Conservation (phyloP, 2,888 invertebrate genomes). For the Acrocyrtus sp. region DNA sequence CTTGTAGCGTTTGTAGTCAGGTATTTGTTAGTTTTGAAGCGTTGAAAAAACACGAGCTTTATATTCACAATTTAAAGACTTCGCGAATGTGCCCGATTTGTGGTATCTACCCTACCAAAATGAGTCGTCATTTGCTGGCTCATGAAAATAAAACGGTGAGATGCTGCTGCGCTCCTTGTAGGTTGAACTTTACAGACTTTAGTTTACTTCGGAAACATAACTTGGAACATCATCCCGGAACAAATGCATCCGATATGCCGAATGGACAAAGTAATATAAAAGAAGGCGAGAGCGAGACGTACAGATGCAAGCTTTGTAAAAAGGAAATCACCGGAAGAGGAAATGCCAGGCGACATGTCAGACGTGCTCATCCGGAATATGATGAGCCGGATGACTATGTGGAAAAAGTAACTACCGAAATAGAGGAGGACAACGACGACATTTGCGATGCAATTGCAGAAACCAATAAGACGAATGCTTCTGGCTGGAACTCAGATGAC, state of each 20-base stretch:
- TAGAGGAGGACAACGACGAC: neutral
- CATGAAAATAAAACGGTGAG: slow-evolving; percentile 43
- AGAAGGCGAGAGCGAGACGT: neutral
- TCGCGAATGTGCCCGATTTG: slow-evolving; percentile 43
- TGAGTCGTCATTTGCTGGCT: slow-evolving; percentile 34
- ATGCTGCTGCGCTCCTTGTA: slow-evolving; percentile 34
- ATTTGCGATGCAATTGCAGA: neutral
- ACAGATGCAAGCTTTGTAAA: slow-evolving; percentile 7
- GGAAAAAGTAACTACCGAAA: neutral
- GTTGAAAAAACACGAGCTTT: slow-evolving; percentile 32
- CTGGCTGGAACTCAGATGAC: too few species aligned
- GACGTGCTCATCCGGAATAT: slow-evolving; percentile 8
- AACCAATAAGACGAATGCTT: neutral
- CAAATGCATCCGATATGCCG: too few species aligned
- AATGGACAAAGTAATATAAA: too few species aligned
- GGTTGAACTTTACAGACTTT: slow-evolving; percentile 20
- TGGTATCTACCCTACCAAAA: slow-evolving; percentile 31
- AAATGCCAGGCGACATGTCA: neutral
- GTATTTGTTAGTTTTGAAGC: slow-evolving; percentile 34
- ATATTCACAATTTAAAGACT: slow-evolving; percentile 33
- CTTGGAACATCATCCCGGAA: slow-evolving; percentile 23
- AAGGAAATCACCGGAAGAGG: neutral
- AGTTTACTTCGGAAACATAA: slow-evolving; percentile 35
- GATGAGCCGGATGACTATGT: slow-evolving; percentile 1
- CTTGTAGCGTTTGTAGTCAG: slow-evolving; percentile 30